Conservation (phyloP, 2,113 vertebrate genomes). For the Channa argus region DNA sequence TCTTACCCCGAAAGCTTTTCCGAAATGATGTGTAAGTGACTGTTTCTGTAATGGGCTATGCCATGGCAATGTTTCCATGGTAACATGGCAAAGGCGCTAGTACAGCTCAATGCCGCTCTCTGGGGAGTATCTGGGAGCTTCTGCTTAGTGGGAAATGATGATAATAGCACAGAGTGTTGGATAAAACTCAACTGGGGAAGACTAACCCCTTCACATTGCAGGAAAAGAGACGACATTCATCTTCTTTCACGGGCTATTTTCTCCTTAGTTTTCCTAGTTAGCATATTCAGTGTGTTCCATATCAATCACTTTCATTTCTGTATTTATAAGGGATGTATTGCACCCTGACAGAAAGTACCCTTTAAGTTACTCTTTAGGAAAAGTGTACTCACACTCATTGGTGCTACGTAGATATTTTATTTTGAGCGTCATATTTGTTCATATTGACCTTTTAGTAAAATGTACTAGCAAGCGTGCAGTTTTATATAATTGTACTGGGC, state of each 20-base stretch:
- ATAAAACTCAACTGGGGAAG: conserved; percentile 72
- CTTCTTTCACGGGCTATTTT: conserved; percentile 23
- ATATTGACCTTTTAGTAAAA: too few relatives aligned
- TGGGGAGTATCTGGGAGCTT: conserved; percentile 74
- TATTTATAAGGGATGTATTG: conserved; percentile 25
- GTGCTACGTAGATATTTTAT: conserved; percentile 1
- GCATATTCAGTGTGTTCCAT: not conserved
- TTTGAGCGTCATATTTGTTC: not conserved
- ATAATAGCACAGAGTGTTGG: conserved; percentile 74
- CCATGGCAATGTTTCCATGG: conserved; percentile 81
- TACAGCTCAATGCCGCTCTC: conserved; percentile 77
- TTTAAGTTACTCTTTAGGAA: conserved; percentile 13
- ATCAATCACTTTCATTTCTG: conserved; percentile 13
- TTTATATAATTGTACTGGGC: too few relatives aligned
- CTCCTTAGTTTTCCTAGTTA: conserved; percentile 20
- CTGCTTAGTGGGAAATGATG: conserved; percentile 77
- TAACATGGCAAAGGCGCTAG: conserved; percentile 73
- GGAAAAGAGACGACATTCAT: conserved; percentile 44
- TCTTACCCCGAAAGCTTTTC: conserved; percentile 60
- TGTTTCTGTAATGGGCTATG: conserved; percentile 79
- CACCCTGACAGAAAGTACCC: conserved; percentile 7
- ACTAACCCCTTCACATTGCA: conserved; percentile 62
- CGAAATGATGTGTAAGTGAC: conserved; percentile 79
- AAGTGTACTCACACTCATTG: conserved; percentile 1
- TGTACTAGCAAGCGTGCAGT: too few relatives aligned